A percentile compares a stretch with the other conserved stretches of the same genome.
Conservation (phyloP, 2,797 vertebrate species). For the Geotrypetes seraphini region DNA sequence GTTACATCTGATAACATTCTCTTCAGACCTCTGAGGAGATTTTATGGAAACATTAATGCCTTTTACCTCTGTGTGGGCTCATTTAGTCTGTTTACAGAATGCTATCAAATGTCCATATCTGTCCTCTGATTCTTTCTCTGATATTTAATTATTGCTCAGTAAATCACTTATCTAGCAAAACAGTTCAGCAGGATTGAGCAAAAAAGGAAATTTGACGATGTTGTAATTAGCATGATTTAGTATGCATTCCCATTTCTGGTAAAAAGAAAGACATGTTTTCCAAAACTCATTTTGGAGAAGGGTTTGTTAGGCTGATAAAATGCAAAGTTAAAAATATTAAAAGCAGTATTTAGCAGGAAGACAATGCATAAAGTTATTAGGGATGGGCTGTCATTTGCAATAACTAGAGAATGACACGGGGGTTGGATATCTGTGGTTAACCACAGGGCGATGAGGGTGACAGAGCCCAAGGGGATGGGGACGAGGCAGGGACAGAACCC, state of each 20-base stretch:
- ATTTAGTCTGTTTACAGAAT: constrained; percentile 30
- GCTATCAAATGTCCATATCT: constrained; percentile 13
- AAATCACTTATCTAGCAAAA: constrained; percentile 17
- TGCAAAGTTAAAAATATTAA: no score
- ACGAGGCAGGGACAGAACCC: no score
- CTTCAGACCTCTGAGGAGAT: constrained; percentile 3
- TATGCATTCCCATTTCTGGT: neutral
- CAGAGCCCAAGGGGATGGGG: no score
- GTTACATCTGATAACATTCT: constrained; percentile 2
- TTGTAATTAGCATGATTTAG: constrained; percentile 11
- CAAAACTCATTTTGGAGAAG: no score
- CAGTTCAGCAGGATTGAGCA: neutral
- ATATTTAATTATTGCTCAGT: constrained; percentile 23
- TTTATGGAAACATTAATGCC: constrained; percentile 15
- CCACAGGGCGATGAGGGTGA: no score
- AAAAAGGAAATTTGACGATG: constrained; percentile 3
- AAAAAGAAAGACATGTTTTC: no score
- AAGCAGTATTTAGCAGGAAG: no score
- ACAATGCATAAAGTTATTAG: no score
- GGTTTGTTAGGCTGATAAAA: no score
- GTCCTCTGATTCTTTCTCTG: constrained; percentile 21
- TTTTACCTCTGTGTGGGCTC: constrained; percentile 18
- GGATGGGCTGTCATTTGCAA: no score
- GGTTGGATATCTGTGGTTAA: no score
- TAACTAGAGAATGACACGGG: no score